Evolutionary conservation across 1,140 invertebrate species (phyloP), one percentile per base, ranked within the genome.

Genomic region (Penaeus indicus): DNA sequence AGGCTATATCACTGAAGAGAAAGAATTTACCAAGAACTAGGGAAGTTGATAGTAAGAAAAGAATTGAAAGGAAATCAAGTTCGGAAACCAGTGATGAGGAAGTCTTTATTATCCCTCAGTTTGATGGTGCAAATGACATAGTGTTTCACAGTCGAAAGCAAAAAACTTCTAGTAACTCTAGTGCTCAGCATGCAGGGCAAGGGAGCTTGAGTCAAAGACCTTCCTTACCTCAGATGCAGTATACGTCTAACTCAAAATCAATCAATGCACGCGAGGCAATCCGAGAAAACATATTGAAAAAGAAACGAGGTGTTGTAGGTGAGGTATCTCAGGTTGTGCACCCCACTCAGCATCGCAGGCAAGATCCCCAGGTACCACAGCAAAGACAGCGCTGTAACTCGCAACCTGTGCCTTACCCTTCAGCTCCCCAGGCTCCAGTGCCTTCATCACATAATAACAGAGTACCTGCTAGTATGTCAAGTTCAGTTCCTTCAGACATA

Each of bases 71-170:
- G 54, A 54, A 54, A 54, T 54, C 11, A 54, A 54, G 54, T 54
- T 54, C 54, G 1, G 80, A 88, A 38, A 79, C 60, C 19, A 88
- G 87, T 84, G 87, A 88, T 61, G 86, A 69, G 27, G 85, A 87
- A 72, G 27, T 22, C 22, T 88, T 88, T 77, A 38, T 84, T 19
- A 88, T 88, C 38, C 87, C 87, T 13, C 87, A 88, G 81, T 88
- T 88, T 84, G 87, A 88, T 60, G 87, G 87, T 62, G 87, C 87
- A 38, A 88, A 88, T 84, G 87, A 88, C 54, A 61, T 84, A 54
- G 64, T 88, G 27, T 32, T 75, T 21, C 81, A 27, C 18, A 38
- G 72, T 27, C 27, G 72, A 32, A 54, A 54, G 54, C 54, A 54
- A 54, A 54, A 54, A 16, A 54, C 54, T 54, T 54, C 54, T 54